These are phyloP conservation scores for Heliconius nattereri DNA, from an alignment of 1,140 invertebrate species.

Conservation along the genomic window DNA sequence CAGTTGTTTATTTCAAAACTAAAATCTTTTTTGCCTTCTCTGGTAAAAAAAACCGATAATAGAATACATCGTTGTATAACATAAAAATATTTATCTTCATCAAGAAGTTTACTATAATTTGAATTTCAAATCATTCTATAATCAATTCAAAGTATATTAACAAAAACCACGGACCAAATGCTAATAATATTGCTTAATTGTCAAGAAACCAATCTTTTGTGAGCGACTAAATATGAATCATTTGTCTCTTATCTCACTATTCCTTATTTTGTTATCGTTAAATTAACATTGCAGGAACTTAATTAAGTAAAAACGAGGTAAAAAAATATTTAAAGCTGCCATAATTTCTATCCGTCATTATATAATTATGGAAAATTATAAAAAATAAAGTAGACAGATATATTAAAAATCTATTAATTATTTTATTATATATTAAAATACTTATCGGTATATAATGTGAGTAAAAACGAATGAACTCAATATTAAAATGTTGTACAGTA, in stretches of 20 bases:
- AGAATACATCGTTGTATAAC: slow-evolving; percentile 6
- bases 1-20: too few relatives aligned
- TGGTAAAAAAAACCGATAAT: not conserved
- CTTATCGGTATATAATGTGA: slow-evolving; percentile 37
- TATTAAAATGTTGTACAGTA: slow-evolving; percentile 74
- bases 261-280: slow-evolving; percentile 26
- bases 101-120: slow-evolving; percentile 42
- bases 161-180: slow-evolving; percentile 42
- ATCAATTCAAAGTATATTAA: slow-evolving; percentile 47
- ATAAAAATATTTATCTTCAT: slow-evolving; percentile 29
- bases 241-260: slow-evolving; percentile 31
- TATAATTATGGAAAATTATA: not conserved
- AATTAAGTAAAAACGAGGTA: not conserved
- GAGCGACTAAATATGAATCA: slow-evolving; percentile 39
- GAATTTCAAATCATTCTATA: slow-evolving; percentile 44
- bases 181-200: slow-evolving; percentile 47
- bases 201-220: slow-evolving; percentile 40
- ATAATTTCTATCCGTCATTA: not conserved
- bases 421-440: too few relatives aligned
- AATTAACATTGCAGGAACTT: slow-evolving; percentile 18
- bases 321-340: not conserved
- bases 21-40: too few relatives aligned
- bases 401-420: too few relatives aligned
- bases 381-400: not conserved
- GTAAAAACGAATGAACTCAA: slow-evolving; percentile 23